Evolutionary conservation across 2,888 invertebrate species (phyloP).

Genomic region (Drosophila anomelani): DNA sequence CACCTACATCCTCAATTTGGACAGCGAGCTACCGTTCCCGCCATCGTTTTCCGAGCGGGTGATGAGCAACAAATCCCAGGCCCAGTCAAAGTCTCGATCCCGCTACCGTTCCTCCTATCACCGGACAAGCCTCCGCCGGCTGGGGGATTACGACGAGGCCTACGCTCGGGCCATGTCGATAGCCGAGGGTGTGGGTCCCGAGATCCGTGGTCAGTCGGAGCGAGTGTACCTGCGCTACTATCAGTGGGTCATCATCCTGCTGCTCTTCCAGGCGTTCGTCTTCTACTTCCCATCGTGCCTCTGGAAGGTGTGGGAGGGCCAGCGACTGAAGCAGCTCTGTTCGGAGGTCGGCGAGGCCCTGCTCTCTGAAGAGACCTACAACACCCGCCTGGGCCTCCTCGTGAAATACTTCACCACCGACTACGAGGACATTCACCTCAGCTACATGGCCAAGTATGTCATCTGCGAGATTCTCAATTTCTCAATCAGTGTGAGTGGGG

Average conservation of each 20-base stretch:
- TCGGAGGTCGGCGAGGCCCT: conserved; percentile 80
- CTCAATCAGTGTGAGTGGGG: conserved; percentile 89
- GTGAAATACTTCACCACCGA: conserved; percentile 82
- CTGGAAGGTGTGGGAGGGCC: conserved; percentile 85
- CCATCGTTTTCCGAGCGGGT: background rate
- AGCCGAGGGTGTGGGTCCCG: conserved; percentile 76
- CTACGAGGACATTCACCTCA: conserved; percentile 80
- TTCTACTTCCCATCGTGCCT: conserved; percentile 83
- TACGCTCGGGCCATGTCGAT: conserved; percentile 63
- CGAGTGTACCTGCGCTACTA: conserved; percentile 83
- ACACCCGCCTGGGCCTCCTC: conserved; percentile 71
- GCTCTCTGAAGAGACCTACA: conserved; percentile 77
- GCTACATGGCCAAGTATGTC: conserved; percentile 88
- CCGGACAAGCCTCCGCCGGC: conserved; percentile 15
- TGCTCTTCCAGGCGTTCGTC: conserved; percentile 80
- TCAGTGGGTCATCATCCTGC: conserved; percentile 83
- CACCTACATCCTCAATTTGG: conserved; percentile 86
- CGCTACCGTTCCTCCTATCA: background rate
- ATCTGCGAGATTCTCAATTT: conserved; percentile 91
- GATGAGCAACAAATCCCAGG: background rate
- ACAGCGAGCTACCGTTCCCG: conserved; percentile 2
- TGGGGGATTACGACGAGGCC: conserved; percentile 55
- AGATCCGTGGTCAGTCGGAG: conserved; percentile 65
- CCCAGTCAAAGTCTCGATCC: background rate
- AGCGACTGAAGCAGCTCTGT: conserved; percentile 84